Conservation (phyloP, 2,113 vertebrate species). For the Agelaius phoeniceus region DNA sequence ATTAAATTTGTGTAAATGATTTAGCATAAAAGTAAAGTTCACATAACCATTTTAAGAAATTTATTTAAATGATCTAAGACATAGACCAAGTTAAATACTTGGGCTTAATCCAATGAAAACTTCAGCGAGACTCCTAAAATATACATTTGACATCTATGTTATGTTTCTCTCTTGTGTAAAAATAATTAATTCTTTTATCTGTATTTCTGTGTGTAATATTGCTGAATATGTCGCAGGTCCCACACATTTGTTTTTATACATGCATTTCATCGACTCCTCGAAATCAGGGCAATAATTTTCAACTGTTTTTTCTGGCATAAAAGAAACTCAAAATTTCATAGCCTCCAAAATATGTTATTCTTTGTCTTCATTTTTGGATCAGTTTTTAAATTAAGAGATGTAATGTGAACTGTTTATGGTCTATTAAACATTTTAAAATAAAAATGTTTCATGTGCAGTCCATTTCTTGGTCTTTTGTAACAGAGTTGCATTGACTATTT, state of each 20-base stretch:
- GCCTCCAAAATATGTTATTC: neutral
- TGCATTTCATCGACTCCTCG: neutral
- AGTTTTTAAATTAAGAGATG: neutral
- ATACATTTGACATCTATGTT: neutral
- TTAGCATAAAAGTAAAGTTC: neutral
- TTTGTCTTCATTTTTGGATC: neutral
- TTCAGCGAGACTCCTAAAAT: neutral
- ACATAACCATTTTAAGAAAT: neutral
- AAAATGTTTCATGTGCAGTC: neutral
- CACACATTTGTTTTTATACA: neutral
- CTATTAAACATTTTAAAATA: neutral
- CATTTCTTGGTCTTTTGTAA: neutral
- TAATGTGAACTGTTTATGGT: neutral
- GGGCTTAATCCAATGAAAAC: neutral
- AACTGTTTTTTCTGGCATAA: neutral
- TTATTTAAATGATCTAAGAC: neutral
- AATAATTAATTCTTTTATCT: neutral
- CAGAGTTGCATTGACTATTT: neutral
- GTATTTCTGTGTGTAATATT: neutral
- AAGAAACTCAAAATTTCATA: neutral
- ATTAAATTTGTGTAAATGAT: neutral
- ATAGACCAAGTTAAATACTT: neutral
- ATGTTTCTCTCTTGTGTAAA: neutral
- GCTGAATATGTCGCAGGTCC: neutral
- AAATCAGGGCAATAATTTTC: neutral